Percentiles rank a stretch among this genome's conserved stretches.
Evolutionary conservation across 2,113 vertebrate species (phyloP).

Genomic region (Tragulus kanchil): DNA sequence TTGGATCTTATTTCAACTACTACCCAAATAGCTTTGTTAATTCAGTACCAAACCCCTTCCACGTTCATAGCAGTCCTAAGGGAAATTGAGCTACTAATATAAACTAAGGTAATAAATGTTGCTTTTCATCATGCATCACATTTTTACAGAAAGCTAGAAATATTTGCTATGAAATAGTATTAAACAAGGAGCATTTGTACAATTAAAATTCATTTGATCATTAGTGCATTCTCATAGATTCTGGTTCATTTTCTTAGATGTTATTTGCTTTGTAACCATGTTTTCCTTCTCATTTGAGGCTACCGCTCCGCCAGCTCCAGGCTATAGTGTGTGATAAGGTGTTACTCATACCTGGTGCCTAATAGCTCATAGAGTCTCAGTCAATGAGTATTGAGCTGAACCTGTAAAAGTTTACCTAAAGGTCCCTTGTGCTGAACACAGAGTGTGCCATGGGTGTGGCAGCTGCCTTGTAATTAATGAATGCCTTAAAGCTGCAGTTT

Average conservation of each 20-base stretch:
- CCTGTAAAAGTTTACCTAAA: not conserved
- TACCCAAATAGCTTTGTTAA: constrained; percentile 67
- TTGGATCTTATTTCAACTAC: constrained; percentile 63
- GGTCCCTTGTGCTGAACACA: not conserved
- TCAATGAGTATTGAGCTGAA: not conserved
- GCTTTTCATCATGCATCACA: constrained; percentile 40
- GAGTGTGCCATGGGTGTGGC: not conserved
- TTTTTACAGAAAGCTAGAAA: constrained; percentile 58
- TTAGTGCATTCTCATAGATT: not conserved
- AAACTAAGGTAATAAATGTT: constrained; percentile 62
- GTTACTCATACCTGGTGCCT: not conserved
- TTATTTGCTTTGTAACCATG: not conserved
- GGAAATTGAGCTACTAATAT: constrained; percentile 70
- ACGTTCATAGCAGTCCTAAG: constrained; percentile 39
- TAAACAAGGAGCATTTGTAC: constrained; percentile 14
- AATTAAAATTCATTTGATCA: not conserved
- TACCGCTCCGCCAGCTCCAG: not conserved
- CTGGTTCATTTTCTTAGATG: not conserved
- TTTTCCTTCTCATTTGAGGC: not conserved
- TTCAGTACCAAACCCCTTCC: constrained; percentile 50
- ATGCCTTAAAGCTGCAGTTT: not conserved
- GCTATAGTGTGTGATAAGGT: rapidly evolving
- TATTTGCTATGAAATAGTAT: not conserved
- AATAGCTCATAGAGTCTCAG: rapidly evolving
- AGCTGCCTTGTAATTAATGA: not conserved